Base-by-base conservation (phyloP, 2,797 vertebrate species). In the Eulemur albifrons region DNA sequence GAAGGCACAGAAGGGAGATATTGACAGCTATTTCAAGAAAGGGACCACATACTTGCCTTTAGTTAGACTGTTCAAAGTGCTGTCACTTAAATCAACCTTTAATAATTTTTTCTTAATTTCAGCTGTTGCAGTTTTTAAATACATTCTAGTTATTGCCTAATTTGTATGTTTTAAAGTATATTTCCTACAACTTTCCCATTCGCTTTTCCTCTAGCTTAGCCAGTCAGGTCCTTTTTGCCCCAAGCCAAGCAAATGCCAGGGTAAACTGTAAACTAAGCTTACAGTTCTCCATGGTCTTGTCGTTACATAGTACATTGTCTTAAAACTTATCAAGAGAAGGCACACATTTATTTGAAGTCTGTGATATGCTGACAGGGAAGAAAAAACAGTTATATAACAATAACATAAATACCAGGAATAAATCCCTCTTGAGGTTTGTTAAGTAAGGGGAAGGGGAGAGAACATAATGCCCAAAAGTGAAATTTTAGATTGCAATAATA, bases 21-120 rank as follows among this genome's bases (percentile, higher is more conserved):
- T 11, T 97, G 95, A 97, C 97, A 96, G 88, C 50, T 77, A 57
- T 84, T 89, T 52, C 76, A 92, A 97, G 38, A 81, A 96, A 88
- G 95, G 89, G 63, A 93, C 50, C 72, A 93, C 95, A 93, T 80
- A 79, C 59, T 89, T 95, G 88, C 80, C 76, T 98, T 95, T 90
- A 96, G 88, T 97, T 95, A 91, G 32, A 25, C 63, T 94, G 73
- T 43, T 96, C 83, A 80, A 95, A 96, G 90, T 79, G 43, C 80
- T 94, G 80, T 61, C 96, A 54, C 35, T 95, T 97, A 89, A 83
- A 94, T 27, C 96, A 75, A 57, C 94, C 95, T 95, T 96, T 96
- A 92, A 88, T 88, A 32, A 61, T 95, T 87, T 90, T 89, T 61
- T 88, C 65, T 72, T 52, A 94, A 76, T 88, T 63, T 93, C 94